A percentile compares a stretch with the other conserved stretches of the same genome.
Evolutionary conservation across 2,113 vertebrate species (phyloP).

Genomic region (Pseudopipra pipra): DNA sequence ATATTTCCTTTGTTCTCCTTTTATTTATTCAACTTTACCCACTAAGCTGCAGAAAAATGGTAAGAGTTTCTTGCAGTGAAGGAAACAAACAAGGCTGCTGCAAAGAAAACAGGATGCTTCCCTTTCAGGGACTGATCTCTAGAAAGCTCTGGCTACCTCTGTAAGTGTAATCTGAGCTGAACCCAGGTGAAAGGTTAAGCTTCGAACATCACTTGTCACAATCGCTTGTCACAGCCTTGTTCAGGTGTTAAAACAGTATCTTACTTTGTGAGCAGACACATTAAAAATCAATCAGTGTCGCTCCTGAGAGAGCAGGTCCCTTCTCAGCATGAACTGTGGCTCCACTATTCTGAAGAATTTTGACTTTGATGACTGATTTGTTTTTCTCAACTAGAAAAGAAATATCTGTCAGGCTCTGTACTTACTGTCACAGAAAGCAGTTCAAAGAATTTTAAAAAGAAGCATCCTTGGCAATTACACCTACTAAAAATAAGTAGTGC

Average conservation of each 20-base stretch:
- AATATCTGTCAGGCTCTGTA: not conserved
- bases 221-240: not conserved
- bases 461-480: conserved; percentile 37
- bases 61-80: not conserved
- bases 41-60: not conserved
- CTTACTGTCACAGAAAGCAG: conserved; percentile 8
- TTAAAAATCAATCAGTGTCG: conserved; percentile 4
- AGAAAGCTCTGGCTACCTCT: not conserved
- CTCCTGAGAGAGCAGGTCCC: not conserved
- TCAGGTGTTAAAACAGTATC: conserved; percentile 11
- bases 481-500: conserved; percentile 46
- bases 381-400: conserved; percentile 33
- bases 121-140: not conserved
- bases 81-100: not conserved
- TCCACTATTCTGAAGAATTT: not conserved
- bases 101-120: not conserved
- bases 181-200: not conserved
- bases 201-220: not conserved
- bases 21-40: not conserved
- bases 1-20: conserved; percentile 26
- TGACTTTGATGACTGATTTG: conserved; percentile 18
- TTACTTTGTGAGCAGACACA: not conserved
- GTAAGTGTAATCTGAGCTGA: not conserved
- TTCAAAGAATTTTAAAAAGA: conserved; percentile 45
- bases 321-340: not conserved